These are phyloP conservation scores for Alethe castanea DNA, from an alignment of 2,113 vertebrate species.

Conservation along the genomic window DNA sequence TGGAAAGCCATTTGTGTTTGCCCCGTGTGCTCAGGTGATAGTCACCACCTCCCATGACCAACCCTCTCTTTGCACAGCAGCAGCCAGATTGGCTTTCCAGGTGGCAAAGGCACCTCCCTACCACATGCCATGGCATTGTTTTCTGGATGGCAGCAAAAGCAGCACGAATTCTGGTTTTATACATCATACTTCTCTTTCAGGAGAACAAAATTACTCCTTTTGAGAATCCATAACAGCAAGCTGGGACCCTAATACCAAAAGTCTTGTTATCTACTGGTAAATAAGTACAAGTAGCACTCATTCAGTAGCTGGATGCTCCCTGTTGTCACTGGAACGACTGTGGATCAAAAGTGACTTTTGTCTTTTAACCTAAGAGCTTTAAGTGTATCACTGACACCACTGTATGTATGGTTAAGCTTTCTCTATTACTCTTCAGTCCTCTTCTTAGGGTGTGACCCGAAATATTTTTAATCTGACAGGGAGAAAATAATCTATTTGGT, in stretches of 20 bases:
- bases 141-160: background rate
- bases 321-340: background rate
- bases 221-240: background rate
- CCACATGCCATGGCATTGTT: background rate
- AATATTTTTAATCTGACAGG: background rate
- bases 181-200: background rate
- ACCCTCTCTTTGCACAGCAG: background rate
- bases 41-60: background rate
- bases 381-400: background rate
- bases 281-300: background rate
- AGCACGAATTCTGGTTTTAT: background rate
- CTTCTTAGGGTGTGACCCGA: background rate
- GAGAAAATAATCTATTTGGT: background rate
- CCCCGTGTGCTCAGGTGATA: fast-evolving
- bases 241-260: background rate
- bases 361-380: background rate
- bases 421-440: background rate
- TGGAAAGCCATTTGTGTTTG: background rate
- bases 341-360: background rate
- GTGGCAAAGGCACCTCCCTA: background rate
- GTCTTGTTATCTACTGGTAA: background rate
- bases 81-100: background rate
- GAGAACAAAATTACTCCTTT: background rate
- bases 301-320: background rate
- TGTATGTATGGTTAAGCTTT: background rate